Evolutionary conservation across 2,888 invertebrate genomes (phyloP).

Genomic region (Erebia aethiops): DNA sequence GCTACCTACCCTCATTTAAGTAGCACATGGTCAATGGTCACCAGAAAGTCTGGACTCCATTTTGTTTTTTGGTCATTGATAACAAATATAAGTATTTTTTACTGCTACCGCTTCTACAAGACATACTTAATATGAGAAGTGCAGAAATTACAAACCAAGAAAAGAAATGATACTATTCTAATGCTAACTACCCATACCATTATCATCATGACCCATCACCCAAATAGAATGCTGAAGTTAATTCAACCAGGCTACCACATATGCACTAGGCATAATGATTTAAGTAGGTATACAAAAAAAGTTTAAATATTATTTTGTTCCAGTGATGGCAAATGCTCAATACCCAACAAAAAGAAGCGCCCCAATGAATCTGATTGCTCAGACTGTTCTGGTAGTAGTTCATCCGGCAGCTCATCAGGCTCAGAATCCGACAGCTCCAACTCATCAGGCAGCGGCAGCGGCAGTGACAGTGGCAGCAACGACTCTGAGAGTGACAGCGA

Average conservation of each 20-base stretch:
- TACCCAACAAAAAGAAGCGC: conserved; percentile 70
- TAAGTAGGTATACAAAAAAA: neutral
- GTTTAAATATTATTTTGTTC: conserved; percentile 31
- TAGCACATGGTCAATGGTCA: neutral
- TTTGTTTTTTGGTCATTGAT: neutral
- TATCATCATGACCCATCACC: too few relatives aligned
- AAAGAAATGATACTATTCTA: too few relatives aligned
- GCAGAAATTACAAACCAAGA: too few relatives aligned
- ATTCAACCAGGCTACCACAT: too few relatives aligned
- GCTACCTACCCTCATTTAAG: neutral
- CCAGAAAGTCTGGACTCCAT: neutral
- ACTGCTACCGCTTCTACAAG: too few relatives aligned
- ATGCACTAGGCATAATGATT: too few relatives aligned
- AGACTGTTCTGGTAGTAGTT: conserved; percentile 61
- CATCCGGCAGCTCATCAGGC: conserved; percentile 62
- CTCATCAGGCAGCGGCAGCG: conserved; percentile 60
- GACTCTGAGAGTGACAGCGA: conserved; percentile 53
- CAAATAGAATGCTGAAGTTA: too few relatives aligned
- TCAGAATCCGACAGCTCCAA: conserved; percentile 61
- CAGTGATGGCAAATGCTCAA: conserved; percentile 68
- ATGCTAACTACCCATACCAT: too few relatives aligned
- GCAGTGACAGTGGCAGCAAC: conserved; percentile 57
- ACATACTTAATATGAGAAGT: too few relatives aligned
- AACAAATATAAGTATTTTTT: too few relatives aligned
- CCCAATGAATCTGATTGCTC: conserved; percentile 53